Evolutionary conservation across 2,797 vertebrate species (phyloP).

Genomic region (Acanthiza pusilla): DNA sequence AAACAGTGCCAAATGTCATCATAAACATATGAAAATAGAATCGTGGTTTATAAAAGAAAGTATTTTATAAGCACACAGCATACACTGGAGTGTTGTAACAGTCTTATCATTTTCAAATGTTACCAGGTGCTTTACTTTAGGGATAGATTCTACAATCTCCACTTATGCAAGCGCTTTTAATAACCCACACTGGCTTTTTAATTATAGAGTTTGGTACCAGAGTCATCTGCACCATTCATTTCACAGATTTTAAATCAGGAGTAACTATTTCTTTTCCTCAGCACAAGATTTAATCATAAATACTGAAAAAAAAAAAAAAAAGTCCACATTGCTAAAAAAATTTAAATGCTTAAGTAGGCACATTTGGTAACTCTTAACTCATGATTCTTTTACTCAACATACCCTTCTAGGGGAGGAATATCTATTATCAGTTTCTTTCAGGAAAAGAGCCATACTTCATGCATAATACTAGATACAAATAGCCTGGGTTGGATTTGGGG

Average conservation of each 20-base stretch:
- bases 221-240: not conserved
- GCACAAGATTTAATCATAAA: not conserved
- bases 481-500: not conserved
- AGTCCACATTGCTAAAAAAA: not conserved
- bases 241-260: not conserved
- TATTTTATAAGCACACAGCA: not conserved
- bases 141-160: not conserved
- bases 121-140: not conserved
- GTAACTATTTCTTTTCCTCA: not conserved
- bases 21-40: not conserved
- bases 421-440: not conserved
- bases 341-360: not conserved
- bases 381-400: not conserved
- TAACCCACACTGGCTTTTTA: not conserved
- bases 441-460: not conserved
- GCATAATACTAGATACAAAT: not conserved
- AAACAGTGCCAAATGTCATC: slow-evolving; percentile 70
- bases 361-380: not conserved
- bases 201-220: not conserved
- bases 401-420: not conserved
- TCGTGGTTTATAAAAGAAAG: slow-evolving; percentile 11
- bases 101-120: not conserved
- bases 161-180: not conserved
- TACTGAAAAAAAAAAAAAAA: not conserved
- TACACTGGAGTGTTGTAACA: not conserved